Base-by-base conservation (phyloP, 2,888 invertebrate species). In the Cetonia aurata region DNA sequence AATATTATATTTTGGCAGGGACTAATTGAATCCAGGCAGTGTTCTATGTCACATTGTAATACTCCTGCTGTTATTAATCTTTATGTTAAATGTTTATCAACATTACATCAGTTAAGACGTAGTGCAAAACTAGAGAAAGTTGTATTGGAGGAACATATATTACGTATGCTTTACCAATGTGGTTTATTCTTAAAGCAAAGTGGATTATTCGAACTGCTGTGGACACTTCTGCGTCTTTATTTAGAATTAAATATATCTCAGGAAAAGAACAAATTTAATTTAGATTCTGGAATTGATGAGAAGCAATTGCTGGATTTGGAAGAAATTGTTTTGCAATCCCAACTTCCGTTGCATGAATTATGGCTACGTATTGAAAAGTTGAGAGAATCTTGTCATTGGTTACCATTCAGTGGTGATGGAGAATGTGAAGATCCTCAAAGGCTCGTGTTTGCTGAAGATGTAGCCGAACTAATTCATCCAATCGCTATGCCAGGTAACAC, bases 321-420 rank as follows among this genome's bases (percentile, higher is more conserved):
- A 80, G 91, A 91, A 77, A 82, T 88, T 1, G 87, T 91, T 57
- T 80, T 91, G 65, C 86, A 84, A 44, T 85, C 84, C 60, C 89
- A 91, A 60, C 84, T 95, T 79, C 94, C 94, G 31, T 85, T 91
- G 79, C 88, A 90, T 80, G 90, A 91, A 75, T 86, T 93, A 74
- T 94, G 94, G 94, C 85, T 90, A 75, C 88, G 94, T 72, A 89
- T 91, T 71, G 94, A 93, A 84, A 89, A 90, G 10, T 84, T 92
- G 67, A 87, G 93, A n/a, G 92, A 90, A 78, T 88, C 89, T 15
- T 90, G 88, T 77, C 91, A 91, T 83, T 94, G 92, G 88, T 86
- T 92, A 44, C 90, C 92, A 1, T 85, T 83, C 17, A 83, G 81
- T 37, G 85, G 84, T 52, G 79, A 85, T n/a, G 85, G 84, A 75